Conservation (phyloP, 2,797 vertebrate genomes). For the Lagothrix lagotricha region DNA sequence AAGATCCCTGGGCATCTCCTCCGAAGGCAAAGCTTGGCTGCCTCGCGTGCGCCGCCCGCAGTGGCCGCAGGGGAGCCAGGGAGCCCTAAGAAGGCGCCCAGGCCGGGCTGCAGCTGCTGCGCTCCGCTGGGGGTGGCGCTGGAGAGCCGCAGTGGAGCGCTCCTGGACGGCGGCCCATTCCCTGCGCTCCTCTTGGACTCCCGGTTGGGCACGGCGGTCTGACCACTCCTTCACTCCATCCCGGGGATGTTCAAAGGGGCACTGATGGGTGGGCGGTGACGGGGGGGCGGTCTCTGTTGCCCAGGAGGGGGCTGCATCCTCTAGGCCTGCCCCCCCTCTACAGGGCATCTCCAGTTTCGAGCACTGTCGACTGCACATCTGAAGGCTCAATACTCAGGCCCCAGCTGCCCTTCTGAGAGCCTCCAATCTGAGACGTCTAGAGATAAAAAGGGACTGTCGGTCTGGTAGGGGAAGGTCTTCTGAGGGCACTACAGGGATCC, state of each 20-base stretch:
- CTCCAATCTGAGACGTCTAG: accelerated
- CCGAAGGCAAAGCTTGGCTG: not conserved
- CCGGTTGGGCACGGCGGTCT: not conserved
- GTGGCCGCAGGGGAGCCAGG: not conserved
- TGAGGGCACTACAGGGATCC: not conserved
- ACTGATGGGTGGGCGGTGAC: not conserved
- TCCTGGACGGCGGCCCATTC: not conserved
- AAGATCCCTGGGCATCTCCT: not conserved
- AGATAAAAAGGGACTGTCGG: accelerated
- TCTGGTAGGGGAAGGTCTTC: not conserved
- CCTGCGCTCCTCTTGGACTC: not conserved
- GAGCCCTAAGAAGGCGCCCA: not conserved
- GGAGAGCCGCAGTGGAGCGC: constrained; percentile 88
- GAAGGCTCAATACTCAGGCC: not conserved
- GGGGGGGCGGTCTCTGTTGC: not conserved
- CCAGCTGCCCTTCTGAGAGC: not conserved
- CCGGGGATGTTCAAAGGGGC: not conserved
- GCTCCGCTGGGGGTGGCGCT: constrained; percentile 95
- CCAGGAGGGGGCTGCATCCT: not conserved
- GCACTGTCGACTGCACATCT: not conserved
- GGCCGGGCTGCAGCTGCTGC: constrained; percentile 71
- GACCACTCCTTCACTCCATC: not conserved
- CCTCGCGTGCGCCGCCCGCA: not conserved
- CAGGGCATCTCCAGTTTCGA: not conserved
- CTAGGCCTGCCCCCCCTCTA: not conserved